Percentiles rank a stretch among this genome's conserved stretches.
These are phyloP conservation scores for Melanocharis versteri DNA, from an alignment of 2,113 vertebrate species.

Conservation along the genomic window DNA sequence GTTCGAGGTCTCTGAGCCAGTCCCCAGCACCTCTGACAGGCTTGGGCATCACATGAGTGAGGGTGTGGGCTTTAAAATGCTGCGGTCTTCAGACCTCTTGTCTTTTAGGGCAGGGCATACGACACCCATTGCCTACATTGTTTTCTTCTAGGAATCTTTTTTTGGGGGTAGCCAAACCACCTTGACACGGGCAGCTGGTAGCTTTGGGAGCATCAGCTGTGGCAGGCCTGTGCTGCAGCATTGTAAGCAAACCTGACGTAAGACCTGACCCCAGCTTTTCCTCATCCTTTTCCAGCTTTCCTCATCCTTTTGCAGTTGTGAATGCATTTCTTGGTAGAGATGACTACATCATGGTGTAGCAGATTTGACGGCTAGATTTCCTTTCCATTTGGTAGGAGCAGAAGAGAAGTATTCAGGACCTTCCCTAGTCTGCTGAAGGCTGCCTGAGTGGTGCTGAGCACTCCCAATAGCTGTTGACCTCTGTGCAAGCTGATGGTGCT, in stretches of 20 bases:
- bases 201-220: neutral
- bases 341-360: neutral
- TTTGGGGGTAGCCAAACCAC: neutral
- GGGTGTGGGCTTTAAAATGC: neutral
- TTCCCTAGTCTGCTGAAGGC: neutral
- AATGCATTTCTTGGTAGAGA: neutral
- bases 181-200: neutral
- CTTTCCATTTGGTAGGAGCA: neutral
- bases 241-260: neutral
- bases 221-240: neutral
- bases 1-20: neutral
- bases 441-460: neutral
- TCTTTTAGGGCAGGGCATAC: neutral
- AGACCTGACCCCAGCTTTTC: rapidly evolving
- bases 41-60: neutral
- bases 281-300: neutral
- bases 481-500: neutral
- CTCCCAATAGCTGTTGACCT: neutral
- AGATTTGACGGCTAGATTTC: neutral
- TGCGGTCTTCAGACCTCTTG: neutral
- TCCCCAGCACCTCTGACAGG: neutral
- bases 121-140: neutral
- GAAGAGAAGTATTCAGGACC: neutral
- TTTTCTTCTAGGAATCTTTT: neutral
- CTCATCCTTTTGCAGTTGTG: neutral